phyloP scores from a whole-genome alignment of 92 coral and sea anemone genomes.

The Palythoa caribaeorum region DNA sequence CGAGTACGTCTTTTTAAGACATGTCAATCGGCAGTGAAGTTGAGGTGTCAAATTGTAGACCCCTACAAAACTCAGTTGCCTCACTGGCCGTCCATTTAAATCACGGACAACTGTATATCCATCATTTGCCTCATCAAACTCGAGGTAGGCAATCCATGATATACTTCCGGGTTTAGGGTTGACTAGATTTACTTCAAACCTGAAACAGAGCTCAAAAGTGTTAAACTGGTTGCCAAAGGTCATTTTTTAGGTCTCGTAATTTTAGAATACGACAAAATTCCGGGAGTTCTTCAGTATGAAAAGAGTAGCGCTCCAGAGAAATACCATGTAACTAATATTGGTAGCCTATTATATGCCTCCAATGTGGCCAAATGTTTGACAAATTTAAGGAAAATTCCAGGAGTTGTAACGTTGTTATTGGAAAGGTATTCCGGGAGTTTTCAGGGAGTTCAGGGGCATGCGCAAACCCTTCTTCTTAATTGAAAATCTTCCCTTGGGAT shows the following conservation, averaged over 20 bases:
- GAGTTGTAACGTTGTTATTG: no score
- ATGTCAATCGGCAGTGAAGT: slow-evolving; percentile 26
- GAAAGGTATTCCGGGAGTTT: no score
- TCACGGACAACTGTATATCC: slow-evolving; percentile 38
- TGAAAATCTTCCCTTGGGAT: no score
- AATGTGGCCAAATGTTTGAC: no score
- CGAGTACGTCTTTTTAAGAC: background rate
- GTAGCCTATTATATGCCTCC: no score
- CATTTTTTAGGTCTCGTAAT: no score
- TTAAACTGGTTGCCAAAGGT: background rate
- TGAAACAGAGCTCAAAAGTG: background rate
- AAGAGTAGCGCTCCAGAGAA: no score
- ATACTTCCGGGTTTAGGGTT: background rate
- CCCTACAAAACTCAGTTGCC: background rate
- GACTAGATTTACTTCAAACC: slow-evolving; percentile 17
- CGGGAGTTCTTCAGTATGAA: no score
- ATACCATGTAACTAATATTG: no score
- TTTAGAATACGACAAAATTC: background rate
- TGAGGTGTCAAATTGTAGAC: slow-evolving; percentile 4
- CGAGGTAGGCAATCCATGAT: slow-evolving; percentile 20
- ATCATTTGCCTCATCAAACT: slow-evolving; percentile 2
- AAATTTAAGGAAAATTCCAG: no score
- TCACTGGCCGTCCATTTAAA: slow-evolving; percentile 11
- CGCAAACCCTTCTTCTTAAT: no score
- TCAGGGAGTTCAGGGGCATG: no score